Evolutionary conservation across 2,888 invertebrate genomes (phyloP), one percentile per base, ranked within the genome.

Genomic region (Latrodectus hesperus): DNA sequence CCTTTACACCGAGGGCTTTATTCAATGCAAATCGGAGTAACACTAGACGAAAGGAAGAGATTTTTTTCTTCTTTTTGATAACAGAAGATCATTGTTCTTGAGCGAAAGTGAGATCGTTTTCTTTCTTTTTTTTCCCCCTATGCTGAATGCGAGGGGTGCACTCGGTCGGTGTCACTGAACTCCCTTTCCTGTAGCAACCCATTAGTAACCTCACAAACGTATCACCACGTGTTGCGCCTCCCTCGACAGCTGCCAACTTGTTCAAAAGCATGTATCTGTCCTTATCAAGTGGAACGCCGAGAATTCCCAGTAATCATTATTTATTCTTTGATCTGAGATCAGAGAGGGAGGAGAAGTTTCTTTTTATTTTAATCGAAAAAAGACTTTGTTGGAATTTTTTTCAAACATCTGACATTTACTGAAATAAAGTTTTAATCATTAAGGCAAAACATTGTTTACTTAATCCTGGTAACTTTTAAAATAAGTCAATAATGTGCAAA

Each of bases 141-240:
- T 38, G 38, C 12, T n/a, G 60, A 60, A 60, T 60, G 60, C n/a
- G 12, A 60, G 60, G 60, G 60, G 60, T 60, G 12, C 60, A n/a
- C 60, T 11, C 53, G 74, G n/a, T 4, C 10, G 26, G 26, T 75
- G 76, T 83, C 83, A 17, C 51, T 76, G 83, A 83, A 76, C 83
- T 52, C 68, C 26, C 17, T 53, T 82, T 83, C 83, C 83, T 76
- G 83, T 64, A 11, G 38, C 70, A 74, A 75, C 83, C 75, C 83
- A 71, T 73, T 68, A 67, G 49, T 12, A 16, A 72, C 53, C 55
- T n/a, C 60, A 60, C 60, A n/a, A 60, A 60, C 60, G 60, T 60
- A 60, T n/a, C 11, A 60, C 60, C 60, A 60, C 60, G 60, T 60
- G 60, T 60, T 60, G 60, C 60, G n/a, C 60, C 38, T 60, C 16